These are phyloP conservation scores for Harmothoe impar DNA, from an alignment of 2,888 invertebrate species.

Conservation along the genomic window DNA sequence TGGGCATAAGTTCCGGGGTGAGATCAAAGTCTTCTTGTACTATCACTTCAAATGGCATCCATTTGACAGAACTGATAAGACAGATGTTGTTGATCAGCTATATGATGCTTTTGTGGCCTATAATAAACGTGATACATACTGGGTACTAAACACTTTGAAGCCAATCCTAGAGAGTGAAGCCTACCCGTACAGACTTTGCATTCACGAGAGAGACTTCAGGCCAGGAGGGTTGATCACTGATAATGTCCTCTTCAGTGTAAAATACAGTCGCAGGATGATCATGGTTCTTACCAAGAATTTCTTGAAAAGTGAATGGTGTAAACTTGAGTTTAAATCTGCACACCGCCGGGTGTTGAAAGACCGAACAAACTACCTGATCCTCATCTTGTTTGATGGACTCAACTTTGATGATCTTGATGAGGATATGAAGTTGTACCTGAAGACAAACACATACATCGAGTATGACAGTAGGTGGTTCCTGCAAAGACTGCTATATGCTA, in stretches of 20 bases:
- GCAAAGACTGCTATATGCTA: conserved; percentile 5
- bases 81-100: conserved; percentile 27
- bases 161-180: neutral
- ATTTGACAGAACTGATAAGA: conserved; percentile 2
- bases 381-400: conserved; percentile 38
- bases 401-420: conserved; percentile 50
- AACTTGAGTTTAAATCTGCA: too few species aligned
- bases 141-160: neutral
- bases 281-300: conserved; percentile 53
- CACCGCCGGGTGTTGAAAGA: conserved; percentile 39
- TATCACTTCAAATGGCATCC: conserved; percentile 59
- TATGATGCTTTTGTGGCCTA: conserved; percentile 60
- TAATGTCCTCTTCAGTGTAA: conserved; percentile 38
- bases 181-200: conserved; percentile 15
- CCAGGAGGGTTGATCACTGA: conserved; percentile 42
- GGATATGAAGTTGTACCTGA: conserved; percentile 52
- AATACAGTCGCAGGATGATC: conserved; percentile 37
- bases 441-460: conserved; percentile 57
- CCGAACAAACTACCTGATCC: conserved; percentile 44
- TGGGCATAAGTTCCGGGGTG: conserved; percentile 3
- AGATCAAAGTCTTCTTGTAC: conserved; percentile 48
- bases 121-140: neutral
- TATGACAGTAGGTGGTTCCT: conserved; percentile 39
- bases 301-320: conserved; percentile 60
- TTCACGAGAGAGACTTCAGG: too few species aligned